These are phyloP conservation scores for Neoscelio sp. DNA, from an alignment of 2,888 invertebrate genomes.

Conservation along the genomic window DNA sequence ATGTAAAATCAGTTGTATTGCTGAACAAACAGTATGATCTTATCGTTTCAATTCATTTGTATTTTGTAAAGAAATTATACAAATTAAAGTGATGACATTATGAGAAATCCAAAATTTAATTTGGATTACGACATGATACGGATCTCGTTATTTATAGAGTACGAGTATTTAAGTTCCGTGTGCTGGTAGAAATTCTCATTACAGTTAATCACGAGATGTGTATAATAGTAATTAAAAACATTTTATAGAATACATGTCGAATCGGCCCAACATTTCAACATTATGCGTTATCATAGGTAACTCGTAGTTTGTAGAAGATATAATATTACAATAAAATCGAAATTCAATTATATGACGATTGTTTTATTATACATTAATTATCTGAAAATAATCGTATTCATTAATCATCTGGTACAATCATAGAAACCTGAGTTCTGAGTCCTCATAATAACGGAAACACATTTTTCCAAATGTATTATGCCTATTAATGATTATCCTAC, in stretches of 20 bases:
- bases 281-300: too few relatives aligned
- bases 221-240: constrained; percentile 27
- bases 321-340: too few relatives aligned
- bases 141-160: constrained; percentile 50
- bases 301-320: too few relatives aligned
- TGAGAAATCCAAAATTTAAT: constrained; percentile 41
- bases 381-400: too few relatives aligned
- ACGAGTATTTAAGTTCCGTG: constrained; percentile 27
- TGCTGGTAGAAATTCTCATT: constrained; percentile 35
- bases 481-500: too few relatives aligned
- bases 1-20: constrained; percentile 13
- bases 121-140: constrained; percentile 46
- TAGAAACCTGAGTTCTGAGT: too few relatives aligned
- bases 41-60: constrained; percentile 47
- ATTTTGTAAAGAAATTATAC: constrained; percentile 39
- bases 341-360: too few relatives aligned
- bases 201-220: constrained; percentile 38
- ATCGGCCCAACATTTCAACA: not conserved
- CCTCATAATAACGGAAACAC: too few relatives aligned
- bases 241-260: constrained; percentile 10
- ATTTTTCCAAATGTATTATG: too few relatives aligned
- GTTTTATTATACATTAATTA: too few relatives aligned
- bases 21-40: constrained; percentile 23
- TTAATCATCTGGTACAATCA: too few relatives aligned
- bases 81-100: constrained; percentile 28